Base-by-base conservation (phyloP, 2,888 invertebrate genomes). In the Anoplius nigerrimus region DNA sequence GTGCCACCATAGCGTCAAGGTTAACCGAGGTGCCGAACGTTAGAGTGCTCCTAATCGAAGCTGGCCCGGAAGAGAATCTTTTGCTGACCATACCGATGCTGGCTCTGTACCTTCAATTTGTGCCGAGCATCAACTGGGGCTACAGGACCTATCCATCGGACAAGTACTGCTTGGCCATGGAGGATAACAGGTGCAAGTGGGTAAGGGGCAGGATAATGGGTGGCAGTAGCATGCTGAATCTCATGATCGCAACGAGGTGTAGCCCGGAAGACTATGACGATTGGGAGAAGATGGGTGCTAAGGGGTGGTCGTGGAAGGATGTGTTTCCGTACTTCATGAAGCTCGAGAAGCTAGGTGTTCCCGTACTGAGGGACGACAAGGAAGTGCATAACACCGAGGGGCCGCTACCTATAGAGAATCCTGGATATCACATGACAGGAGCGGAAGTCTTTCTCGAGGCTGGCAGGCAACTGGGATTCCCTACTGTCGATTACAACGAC, bases 221-320 rank as follows among this genome's bases (percentile, higher is more conserved):
- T 4, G 52, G 52, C 1, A 93, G 93, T 8, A 94, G 94, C 72
- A 93, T 94, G 0, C 89, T 96, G 11, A 96, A 96, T 85, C 93
- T 93, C 79, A 95, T 97, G 95, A 92, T 94, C 80, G 95, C 94
- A 81, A 94, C 94, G 0, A 89, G 95, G 71, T 95, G 94, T 13
- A 91, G 93, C 78, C 90, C 91, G 0, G 88, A 90, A 2, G 96
- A 97, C 83, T 97, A 94, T 85, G 93, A 96, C 82, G 89, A 90
- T 3, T 97, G 97, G 97, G 92, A 92, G 15, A 89, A 89, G 0
- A 84, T 92, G 81, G 95, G 94, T 0, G 94, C 94, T 84, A 87
- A 90, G 0, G 94, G 94, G 0, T 95, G 95, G 95, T 91, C 93
- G 57, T 95, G 92, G 90, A 89, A 92, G 21, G 52, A 52, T 6